Conservation (phyloP, 1,140 invertebrate genomes). For the Aporrectodea caliginosa region DNA sequence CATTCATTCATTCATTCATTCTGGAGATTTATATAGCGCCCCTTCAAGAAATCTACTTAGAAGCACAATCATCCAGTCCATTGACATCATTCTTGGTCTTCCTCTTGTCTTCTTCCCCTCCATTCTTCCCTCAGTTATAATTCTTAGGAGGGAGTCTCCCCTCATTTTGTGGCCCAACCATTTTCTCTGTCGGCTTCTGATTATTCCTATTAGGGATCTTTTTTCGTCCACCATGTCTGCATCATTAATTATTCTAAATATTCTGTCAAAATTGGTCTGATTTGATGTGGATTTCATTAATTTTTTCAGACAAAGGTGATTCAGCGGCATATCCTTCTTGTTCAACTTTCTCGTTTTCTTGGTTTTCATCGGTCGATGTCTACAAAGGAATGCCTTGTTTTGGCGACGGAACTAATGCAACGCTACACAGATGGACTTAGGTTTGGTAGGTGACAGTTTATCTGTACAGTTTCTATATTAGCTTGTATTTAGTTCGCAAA, state of each 20-base stretch:
- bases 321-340: conserved; percentile 68
- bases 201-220: too few relatives aligned
- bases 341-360: conserved; percentile 67
- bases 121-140: too few relatives aligned
- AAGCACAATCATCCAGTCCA: not conserved
- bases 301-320: conserved; percentile 64
- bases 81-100: too few relatives aligned
- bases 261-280: too few relatives aligned
- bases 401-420: conserved; percentile 43
- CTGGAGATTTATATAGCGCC: too few relatives aligned
- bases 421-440: conserved; percentile 48
- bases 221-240: too few relatives aligned
- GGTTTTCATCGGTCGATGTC: conserved; percentile 61
- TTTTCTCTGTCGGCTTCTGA: too few relatives aligned
- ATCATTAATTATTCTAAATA: too few relatives aligned
- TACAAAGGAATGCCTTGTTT: conserved; percentile 47
- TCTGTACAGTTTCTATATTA: conserved; percentile 33
- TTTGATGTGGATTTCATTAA: conserved; percentile 11
- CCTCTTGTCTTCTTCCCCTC: too few relatives aligned
- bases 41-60: not conserved
- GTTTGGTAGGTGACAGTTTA: conserved; percentile 45
- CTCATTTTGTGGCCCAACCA: too few relatives aligned
- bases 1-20: conserved; percentile 7
- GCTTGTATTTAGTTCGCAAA: conserved; percentile 55
- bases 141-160: too few relatives aligned